A percentile compares a stretch with the other conserved stretches of the same genome.
These are phyloP conservation scores for Neotoma lepida DNA, from an alignment of 2,113 vertebrate species.

Conservation along the genomic window DNA sequence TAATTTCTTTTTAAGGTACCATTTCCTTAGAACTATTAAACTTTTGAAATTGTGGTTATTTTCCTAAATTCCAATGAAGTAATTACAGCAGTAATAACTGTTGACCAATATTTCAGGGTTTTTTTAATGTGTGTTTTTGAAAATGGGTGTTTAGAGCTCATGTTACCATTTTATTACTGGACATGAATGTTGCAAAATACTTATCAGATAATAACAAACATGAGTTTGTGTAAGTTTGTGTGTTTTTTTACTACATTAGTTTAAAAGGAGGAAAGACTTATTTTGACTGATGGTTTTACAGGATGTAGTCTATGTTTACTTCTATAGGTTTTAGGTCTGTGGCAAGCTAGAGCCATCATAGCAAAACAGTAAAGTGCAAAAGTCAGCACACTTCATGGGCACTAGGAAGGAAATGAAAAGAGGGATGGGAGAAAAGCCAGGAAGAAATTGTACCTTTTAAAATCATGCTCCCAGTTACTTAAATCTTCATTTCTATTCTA, in stretches of 20 bases:
- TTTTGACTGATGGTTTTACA: neutral
- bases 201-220: neutral
- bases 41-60: neutral
- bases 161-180: neutral
- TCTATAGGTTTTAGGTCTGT: neutral
- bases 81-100: neutral
- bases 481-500: neutral
- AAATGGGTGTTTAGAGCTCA: neutral
- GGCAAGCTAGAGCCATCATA: neutral
- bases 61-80: neutral
- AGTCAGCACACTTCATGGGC: neutral
- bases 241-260: neutral
- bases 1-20: neutral
- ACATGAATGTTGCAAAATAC: neutral
- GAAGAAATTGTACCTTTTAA: neutral
- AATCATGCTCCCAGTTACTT: neutral
- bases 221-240: neutral
- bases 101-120: neutral
- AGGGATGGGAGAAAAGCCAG: neutral
- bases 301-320: neutral
- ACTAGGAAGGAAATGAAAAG: neutral
- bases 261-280: neutral
- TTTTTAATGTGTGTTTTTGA: neutral
- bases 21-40: neutral
- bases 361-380: neutral